Base-by-base conservation (phyloP, 2,888 invertebrate genomes). In the Crossocerus cetratus region DNA sequence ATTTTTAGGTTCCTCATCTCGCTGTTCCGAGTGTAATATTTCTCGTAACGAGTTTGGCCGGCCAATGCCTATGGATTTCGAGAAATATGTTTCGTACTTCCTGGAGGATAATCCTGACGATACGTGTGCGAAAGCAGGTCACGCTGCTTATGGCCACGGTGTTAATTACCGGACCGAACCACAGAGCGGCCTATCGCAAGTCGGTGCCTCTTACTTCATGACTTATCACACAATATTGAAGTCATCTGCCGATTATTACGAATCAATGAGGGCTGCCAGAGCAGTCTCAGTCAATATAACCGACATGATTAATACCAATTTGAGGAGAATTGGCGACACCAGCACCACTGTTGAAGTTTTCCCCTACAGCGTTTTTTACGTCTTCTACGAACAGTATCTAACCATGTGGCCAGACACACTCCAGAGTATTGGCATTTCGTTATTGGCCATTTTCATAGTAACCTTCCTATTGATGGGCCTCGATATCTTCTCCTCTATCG, bases 331-430 rank as follows among this genome's bases (percentile, higher is more conserved):
- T 22, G 93, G 92, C 2, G 32, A 32, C 11, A 73, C 83, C n/a
- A 90, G 89, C 53, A 81, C 84, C 0, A 91, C 91, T 0, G 92
- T 94, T 23, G 94, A 93, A 89, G 96, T 97, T 76, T 96, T 96
- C 89, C 96, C 96, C 0, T 97, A 99, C 91, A 98, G 96, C 0
- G 94, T 99, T 62, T 98, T 98, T 92, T 99, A 99, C 90, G 99
- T 99, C 23, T 99, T 98, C 92, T 99, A 99, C 90, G 99, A 99
- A 90, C 99, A 99, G 91, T 99, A 99, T 91, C 92, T 99, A 78
- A 97, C 97, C 8, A 98, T 99, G 94, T 97, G 98, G 95, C 93
- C 95, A 0, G 98, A 99, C 86, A 97, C 98, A 0, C 89, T 97
- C 43, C 93, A 94, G 87, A 97, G 97, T 84, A 93, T 99, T 91